Conservation (phyloP, 2,113 vertebrate species). For the Leptodactylus fuscus region DNA sequence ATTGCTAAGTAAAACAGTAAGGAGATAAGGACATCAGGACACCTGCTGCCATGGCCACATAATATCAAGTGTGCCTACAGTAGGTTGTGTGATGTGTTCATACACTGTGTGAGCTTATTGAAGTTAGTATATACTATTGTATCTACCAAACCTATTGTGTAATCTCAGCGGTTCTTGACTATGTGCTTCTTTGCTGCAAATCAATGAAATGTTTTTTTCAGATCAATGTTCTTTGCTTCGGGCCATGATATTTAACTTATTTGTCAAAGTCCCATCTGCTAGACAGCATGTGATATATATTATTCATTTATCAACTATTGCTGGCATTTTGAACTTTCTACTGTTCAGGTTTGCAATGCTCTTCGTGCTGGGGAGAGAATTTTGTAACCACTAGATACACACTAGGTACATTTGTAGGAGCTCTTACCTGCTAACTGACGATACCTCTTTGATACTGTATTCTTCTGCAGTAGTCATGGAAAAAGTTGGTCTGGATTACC, state of each 20-base stretch:
- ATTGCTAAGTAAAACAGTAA: too few species aligned
- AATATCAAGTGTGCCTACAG: too few species aligned
- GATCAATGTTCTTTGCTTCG: constrained; percentile 39
- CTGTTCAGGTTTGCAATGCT: constrained; percentile 6
- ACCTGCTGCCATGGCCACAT: too few species aligned
- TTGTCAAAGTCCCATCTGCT: constrained; percentile 47
- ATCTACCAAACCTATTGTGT: neutral
- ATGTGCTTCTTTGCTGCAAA: constrained; percentile 12
- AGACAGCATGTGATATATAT: constrained; percentile 39
- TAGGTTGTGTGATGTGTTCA: too few species aligned
- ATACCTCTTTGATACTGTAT: too few species aligned
- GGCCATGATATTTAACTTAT: constrained; percentile 49
- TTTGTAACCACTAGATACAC: neutral
- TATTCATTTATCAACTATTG: constrained; percentile 40
- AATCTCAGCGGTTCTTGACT: constrained; percentile 2
- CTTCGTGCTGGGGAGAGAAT: neutral
- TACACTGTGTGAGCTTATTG: too few species aligned
- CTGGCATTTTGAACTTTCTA: constrained; percentile 29
- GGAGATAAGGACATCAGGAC: neutral
- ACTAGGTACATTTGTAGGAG: neutral
- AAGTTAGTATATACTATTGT: neutral
- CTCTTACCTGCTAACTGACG: neutral
- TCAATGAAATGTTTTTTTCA: constrained; percentile 18
- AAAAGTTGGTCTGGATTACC: too few species aligned
- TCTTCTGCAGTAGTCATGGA: too few species aligned